A percentile compares a stretch with the other conserved stretches of the same genome.
Conservation (phyloP, 2,113 vertebrate genomes). For the Scatophagus argus region DNA sequence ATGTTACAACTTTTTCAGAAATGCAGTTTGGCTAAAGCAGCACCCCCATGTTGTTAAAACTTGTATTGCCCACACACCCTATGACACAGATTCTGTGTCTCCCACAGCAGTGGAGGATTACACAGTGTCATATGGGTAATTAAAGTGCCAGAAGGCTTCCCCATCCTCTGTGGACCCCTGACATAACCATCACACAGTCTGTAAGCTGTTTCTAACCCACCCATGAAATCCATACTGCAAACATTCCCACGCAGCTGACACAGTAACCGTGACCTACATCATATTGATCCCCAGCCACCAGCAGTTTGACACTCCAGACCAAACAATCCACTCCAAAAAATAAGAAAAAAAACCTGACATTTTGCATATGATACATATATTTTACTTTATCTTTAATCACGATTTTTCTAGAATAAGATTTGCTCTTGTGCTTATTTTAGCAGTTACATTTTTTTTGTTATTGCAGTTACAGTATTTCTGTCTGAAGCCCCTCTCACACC, state of each 20-base stretch:
- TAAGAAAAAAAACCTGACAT: background rate
- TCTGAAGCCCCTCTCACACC: background rate
- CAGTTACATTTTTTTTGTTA: background rate
- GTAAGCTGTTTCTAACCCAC: constrained; percentile 8
- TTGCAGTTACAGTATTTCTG: background rate
- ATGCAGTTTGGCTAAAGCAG: too few species aligned
- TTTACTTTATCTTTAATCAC: background rate
- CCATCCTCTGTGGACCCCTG: background rate
- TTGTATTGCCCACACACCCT: background rate
- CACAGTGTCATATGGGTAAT: background rate
- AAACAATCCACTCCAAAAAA: background rate
- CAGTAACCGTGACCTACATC: background rate
- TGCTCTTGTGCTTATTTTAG: background rate
- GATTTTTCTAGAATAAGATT: background rate
- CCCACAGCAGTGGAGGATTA: background rate
- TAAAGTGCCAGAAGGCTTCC: background rate
- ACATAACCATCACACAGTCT: constrained; percentile 10
- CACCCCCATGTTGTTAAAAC: background rate
- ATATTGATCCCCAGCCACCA: background rate
- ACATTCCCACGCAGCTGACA: constrained; percentile 14
- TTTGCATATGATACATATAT: background rate
- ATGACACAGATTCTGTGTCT: background rate
- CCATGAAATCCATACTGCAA: constrained; percentile 34
- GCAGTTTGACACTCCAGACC: too few species aligned
- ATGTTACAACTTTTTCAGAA: too few species aligned